These are phyloP conservation scores for Spodoptera picta DNA, from an alignment of 2,888 invertebrate genomes.

Conservation along the genomic window DNA sequence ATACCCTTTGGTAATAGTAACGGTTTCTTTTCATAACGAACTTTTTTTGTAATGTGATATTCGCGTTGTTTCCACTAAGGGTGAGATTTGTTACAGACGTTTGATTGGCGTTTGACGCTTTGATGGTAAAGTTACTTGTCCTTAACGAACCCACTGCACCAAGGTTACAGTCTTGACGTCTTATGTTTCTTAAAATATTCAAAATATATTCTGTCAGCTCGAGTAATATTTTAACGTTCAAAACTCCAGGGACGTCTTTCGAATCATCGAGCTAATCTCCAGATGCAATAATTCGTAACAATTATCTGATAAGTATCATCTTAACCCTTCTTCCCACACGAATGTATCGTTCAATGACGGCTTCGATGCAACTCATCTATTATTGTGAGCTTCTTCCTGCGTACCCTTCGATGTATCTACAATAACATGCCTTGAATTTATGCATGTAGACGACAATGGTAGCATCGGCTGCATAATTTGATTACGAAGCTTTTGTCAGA, in stretches of 20 bases:
- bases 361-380: conserved; percentile 79
- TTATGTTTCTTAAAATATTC: conserved; percentile 45
- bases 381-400: conserved; percentile 76
- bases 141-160: conserved; percentile 58
- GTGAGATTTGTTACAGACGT: conserved; percentile 77
- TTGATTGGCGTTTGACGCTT: conserved; percentile 77
- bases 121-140: conserved; percentile 75
- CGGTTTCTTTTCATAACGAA: conserved; percentile 87
- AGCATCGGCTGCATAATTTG: conserved; percentile 87
- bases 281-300: conserved; percentile 84
- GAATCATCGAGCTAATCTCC: conserved; percentile 64
- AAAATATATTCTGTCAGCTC: conserved; percentile 37
- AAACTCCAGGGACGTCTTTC: conserved; percentile 33
- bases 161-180: conserved; percentile 30
- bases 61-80: conserved; percentile 85
- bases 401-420: conserved; percentile 81
- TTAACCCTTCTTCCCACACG: conserved; percentile 87
- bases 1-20: conserved; percentile 87
- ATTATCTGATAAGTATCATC: conserved; percentile 87
- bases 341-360: conserved; percentile 77
- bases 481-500: conserved; percentile 85
- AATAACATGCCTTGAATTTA: conserved; percentile 85
- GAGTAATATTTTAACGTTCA: conserved; percentile 44
- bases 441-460: conserved; percentile 85
- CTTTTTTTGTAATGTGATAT: conserved; percentile 87